phyloP scores from a whole-genome alignment of 2,113 vertebrate species.

The Nycticorax nycticorax region DNA sequence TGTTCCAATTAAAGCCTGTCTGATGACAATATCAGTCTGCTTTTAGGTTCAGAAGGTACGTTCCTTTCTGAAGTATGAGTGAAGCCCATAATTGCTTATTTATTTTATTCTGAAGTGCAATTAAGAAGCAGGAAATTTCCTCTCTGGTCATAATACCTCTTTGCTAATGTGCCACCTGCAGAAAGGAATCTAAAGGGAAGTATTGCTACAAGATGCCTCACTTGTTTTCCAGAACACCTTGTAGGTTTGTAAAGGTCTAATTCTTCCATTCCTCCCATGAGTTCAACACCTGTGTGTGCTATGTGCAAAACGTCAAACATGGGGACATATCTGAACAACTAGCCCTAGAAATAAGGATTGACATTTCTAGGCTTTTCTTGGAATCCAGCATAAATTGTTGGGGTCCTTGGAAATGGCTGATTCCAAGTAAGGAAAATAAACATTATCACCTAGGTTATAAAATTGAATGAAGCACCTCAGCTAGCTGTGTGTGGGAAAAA shows the following conservation, averaged over 20 bases:
- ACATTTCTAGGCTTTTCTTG: neutral
- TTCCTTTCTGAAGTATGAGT: neutral
- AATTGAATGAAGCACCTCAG: neutral
- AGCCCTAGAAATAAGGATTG: neutral
- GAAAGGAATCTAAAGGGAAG: neutral
- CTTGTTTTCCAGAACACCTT: neutral
- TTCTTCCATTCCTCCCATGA: neutral
- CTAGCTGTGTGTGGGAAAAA: accelerated
- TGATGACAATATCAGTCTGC: neutral
- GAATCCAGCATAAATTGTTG: neutral
- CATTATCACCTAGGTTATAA: neutral
- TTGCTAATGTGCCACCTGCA: neutral
- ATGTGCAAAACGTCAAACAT: neutral
- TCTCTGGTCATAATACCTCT: neutral
- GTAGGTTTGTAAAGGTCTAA: neutral
- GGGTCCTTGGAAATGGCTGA: neutral
- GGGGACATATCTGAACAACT: neutral
- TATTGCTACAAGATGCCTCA: neutral
- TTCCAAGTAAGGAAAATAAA: neutral
- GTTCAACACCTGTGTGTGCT: neutral
- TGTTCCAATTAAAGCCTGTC: neutral
- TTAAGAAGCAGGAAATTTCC: neutral
- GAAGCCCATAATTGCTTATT: neutral
- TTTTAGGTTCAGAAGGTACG: neutral
- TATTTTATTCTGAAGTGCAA: neutral